A percentile compares a stretch with the other conserved stretches of the same genome.
Conservation (phyloP, 30 jellyfish, hydroid and myxozoan species). For the Turritopsis rubra region DNA sequence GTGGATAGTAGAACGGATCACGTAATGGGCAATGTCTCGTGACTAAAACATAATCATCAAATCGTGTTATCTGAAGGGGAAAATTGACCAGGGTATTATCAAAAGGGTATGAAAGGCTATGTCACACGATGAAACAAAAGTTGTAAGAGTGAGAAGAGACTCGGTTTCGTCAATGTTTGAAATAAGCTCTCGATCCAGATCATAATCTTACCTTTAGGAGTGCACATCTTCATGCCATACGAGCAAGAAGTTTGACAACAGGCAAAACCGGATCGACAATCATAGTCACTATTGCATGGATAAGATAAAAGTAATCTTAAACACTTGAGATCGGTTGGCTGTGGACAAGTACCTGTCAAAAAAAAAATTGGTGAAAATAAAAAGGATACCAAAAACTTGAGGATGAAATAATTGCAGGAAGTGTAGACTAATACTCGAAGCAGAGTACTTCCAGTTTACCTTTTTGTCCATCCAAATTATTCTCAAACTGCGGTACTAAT, state of each 20-base stretch:
- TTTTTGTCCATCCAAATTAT: slow-evolving; percentile 58
- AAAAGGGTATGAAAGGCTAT: too few species aligned
- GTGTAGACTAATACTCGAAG: too few species aligned
- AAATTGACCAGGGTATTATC: too few species aligned
- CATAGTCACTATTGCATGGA: slow-evolving; percentile 64
- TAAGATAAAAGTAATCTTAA: slow-evolving; percentile 65
- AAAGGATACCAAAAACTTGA: neutral
- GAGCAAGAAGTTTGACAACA: slow-evolving; percentile 84
- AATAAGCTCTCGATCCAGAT: too few species aligned
- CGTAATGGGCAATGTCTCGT: slow-evolving; percentile 87
- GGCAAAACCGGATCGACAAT: slow-evolving; percentile 67
- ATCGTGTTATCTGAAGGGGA: too few species aligned
- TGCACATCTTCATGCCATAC: slow-evolving; percentile 72
- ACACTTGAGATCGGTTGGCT: slow-evolving; percentile 42
- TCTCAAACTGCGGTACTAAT: slow-evolving; percentile 17
- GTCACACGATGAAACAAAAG: too few species aligned
- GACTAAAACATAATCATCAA: slow-evolving; percentile 53
- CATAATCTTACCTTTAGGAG: slow-evolving; percentile 72
- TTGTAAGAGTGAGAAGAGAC: too few species aligned
- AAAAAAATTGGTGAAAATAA: neutral
- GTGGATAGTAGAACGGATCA: slow-evolving; percentile 81
- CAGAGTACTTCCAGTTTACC: slow-evolving; percentile 33
- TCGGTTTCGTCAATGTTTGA: too few species aligned
- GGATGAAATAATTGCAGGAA: neutral
- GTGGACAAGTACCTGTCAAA: slow-evolving; percentile 67